These are phyloP conservation scores for Gulo gulo DNA, from an alignment of 2,113 vertebrate species.

Conservation along the genomic window DNA sequence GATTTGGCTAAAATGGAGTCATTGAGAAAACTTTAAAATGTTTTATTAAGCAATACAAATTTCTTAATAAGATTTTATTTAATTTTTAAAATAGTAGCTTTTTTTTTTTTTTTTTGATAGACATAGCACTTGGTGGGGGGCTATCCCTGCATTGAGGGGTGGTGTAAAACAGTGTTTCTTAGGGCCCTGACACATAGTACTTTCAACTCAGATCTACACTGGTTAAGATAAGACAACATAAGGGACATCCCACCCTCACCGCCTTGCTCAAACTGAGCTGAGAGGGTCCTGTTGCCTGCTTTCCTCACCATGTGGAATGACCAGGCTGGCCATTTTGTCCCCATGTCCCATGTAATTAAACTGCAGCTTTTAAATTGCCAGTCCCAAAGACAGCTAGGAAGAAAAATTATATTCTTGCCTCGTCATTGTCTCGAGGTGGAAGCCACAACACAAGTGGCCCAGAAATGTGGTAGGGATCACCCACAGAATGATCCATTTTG, in stretches of 20 bases:
- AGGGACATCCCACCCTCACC: accelerated
- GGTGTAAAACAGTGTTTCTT: accelerated
- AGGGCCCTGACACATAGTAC: accelerated
- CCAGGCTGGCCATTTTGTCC: background rate
- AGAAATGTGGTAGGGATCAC: accelerated
- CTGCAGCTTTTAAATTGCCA: background rate
- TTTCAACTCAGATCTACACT: background rate
- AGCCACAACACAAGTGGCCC: accelerated
- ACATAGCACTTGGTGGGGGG: accelerated
- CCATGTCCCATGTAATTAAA: background rate
- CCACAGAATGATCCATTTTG: accelerated
- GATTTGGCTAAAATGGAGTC: background rate
- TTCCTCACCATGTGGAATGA: background rate
- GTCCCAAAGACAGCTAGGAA: background rate
- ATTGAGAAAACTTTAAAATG: background rate
- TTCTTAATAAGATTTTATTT: background rate
- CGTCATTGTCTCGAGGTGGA: background rate
- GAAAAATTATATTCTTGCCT: background rate
- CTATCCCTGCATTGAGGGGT: too few species aligned
- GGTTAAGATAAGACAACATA: background rate
- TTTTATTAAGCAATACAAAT: background rate
- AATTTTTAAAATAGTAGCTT: background rate
- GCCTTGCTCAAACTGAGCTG: background rate
- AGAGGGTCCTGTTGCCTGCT: background rate
- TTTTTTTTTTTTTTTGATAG: background rate